Evolutionary conservation across 2,888 invertebrate genomes (phyloP).

Genomic region (Dicroscelio sp.): DNA sequence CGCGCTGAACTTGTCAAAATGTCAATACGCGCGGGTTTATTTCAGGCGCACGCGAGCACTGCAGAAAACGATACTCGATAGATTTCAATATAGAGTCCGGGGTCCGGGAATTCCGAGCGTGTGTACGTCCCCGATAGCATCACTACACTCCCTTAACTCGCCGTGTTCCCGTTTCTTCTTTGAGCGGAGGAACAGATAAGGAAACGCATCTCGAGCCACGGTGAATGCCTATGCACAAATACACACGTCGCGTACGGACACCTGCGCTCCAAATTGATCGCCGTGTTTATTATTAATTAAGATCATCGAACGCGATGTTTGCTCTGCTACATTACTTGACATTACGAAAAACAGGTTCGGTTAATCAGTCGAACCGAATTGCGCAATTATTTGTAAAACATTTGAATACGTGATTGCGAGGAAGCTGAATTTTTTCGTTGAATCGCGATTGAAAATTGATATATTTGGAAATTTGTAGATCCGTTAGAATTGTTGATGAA

Average conservation of each 20-base stretch:
- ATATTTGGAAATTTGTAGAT: too few species aligned
- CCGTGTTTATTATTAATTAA: constrained; percentile 10
- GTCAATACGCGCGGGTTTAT: constrained; percentile 35
- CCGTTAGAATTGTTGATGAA: too few species aligned
- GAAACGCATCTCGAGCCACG: constrained; percentile 51
- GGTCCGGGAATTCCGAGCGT: constrained; percentile 37
- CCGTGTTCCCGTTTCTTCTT: constrained; percentile 71
- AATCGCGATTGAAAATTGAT: too few species aligned
- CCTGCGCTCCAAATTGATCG: not conserved
- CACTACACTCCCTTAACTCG: constrained; percentile 53
- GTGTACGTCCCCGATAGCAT: constrained; percentile 63
- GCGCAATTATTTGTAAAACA: too few species aligned
- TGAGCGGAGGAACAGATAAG: constrained; percentile 63
- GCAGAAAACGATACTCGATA: constrained; percentile 48
- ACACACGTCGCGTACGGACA: constrained; percentile 8
- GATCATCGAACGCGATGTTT: not conserved
- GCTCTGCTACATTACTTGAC: too few species aligned
- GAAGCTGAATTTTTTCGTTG: too few species aligned
- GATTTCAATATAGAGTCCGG: constrained; percentile 52
- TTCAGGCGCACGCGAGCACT: constrained; percentile 18
- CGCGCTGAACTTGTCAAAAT: constrained; percentile 53
- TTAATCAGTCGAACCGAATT: too few species aligned
- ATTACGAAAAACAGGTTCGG: too few species aligned
- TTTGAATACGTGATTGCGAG: too few species aligned
- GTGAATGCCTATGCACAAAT: constrained; percentile 17